phyloP scores from a whole-genome alignment of 2,113 vertebrate species.

The Smithornis capensis region DNA sequence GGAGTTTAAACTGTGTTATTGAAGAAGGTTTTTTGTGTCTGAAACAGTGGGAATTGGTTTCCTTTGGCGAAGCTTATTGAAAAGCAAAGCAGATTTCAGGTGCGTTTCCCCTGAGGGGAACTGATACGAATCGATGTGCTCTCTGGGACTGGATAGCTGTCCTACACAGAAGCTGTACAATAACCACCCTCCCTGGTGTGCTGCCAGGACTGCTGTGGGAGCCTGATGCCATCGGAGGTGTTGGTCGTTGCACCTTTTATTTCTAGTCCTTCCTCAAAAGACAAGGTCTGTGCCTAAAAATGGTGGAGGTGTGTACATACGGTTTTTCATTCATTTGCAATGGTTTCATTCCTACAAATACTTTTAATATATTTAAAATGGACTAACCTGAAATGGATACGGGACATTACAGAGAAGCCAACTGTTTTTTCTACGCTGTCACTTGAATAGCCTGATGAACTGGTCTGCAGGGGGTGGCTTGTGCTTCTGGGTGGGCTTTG shows the following conservation, averaged over 20 bases:
- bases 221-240: not conserved
- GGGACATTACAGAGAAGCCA: conserved; percentile 4
- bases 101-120: conserved; percentile 54
- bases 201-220: conserved; percentile 20
- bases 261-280: conserved; percentile 53
- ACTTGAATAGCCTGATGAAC: not conserved
- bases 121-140: not conserved
- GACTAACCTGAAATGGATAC: conserved; percentile 43
- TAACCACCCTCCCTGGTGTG: conserved; percentile 48
- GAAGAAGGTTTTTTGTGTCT: conserved; percentile 20
- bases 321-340: conserved; percentile 59
- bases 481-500: not conserved
- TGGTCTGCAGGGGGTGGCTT: not conserved
- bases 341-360: conserved; percentile 59
- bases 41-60: not conserved
- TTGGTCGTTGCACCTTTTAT: conserved; percentile 46
- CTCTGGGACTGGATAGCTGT: conserved; percentile 52
- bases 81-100: conserved; percentile 6
- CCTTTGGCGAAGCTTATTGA: not conserved
- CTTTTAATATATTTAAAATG: conserved; percentile 62
- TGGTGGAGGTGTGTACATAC: conserved; percentile 49
- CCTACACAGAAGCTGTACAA: conserved; percentile 38
- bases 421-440: conserved; percentile 25
- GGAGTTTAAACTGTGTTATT: not conserved
- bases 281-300: conserved; percentile 67